Evolutionary conservation across 2,113 vertebrate genomes (phyloP).

Genomic region (Emydocephalus ijimae): DNA sequence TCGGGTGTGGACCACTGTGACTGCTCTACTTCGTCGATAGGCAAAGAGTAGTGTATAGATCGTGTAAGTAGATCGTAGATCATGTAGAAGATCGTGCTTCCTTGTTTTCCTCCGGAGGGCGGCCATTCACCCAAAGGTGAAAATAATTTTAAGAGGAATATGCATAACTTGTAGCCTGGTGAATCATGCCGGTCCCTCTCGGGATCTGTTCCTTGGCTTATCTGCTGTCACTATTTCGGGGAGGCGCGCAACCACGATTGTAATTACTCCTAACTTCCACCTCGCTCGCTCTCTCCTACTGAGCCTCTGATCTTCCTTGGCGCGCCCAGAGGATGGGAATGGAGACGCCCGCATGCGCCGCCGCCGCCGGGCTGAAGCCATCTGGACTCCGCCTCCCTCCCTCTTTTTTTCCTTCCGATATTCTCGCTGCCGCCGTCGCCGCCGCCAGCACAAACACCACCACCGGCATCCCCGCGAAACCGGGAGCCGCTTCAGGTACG

Average conservation of each 20-base stretch:
- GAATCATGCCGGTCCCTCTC: neutral
- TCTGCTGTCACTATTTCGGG: neutral
- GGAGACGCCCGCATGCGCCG: neutral
- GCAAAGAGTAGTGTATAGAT: neutral
- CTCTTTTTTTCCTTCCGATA: neutral
- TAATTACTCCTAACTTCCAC: neutral
- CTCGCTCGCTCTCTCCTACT: neutral
- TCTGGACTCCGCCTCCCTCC: neutral
- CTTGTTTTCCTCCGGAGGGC: neutral
- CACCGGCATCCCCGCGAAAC: neutral
- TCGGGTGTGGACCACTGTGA: neutral
- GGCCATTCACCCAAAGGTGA: neutral
- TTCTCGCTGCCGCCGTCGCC: neutral
- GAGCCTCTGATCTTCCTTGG: neutral
- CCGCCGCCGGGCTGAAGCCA: neutral
- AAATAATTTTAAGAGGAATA: neutral
- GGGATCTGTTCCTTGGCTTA: neutral
- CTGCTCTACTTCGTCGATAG: neutral
- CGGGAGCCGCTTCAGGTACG: constrained; percentile 26
- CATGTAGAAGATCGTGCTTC: neutral
- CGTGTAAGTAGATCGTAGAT: no score
- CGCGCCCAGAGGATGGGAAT: neutral
- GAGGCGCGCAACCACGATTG: neutral
- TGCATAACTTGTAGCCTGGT: neutral
- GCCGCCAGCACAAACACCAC: neutral